Base-by-base conservation (phyloP, 2,797 vertebrate species). In the Tauraco hartlaubi region DNA sequence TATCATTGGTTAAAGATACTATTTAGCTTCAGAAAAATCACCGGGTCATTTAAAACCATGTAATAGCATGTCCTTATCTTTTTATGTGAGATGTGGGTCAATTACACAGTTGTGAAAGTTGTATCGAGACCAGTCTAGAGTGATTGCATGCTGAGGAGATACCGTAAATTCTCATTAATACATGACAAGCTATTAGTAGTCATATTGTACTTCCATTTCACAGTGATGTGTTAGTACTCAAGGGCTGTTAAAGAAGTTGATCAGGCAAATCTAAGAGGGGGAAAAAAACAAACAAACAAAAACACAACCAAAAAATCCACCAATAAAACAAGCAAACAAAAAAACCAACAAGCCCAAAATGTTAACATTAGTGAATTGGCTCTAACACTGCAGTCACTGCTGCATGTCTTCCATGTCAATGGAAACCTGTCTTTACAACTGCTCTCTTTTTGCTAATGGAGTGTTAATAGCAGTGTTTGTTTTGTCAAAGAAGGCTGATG, bases 71-170 rank as follows among this genome's bases (percentile, higher is more conserved):
- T 73, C 28, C 37, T 81, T 94, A 71, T 85, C 72, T 82, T 72
- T 77, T 49, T 67, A 44, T 63, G 41, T 1, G 7, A 85, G 63
- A 49, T 92, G 52, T 66, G 72, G 61, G 67, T 91, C 81, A 85
- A 68, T 93, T 86, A 91, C 33, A 56, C 49, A 46, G 75, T 67
- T 58, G 48, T 63, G 52, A 22, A 68, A 69, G 55, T 67, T 84
- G 25, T 92, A 66, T 92, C 54, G 37, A 68, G 83, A 85, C 69
- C 16, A 64, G 62, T 77, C 64, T 86, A 67, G 26, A 35, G 22
- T 67, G 71, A 91, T 90, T 64, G 76, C 61, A 29, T 66, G 72
- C 81, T 86, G 76, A 80, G 64, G n/a, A 92, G 48, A 75, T 91
- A 52, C 48, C 3, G 3, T 74, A 79, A 54, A 44, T 71, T 73